Percentiles rank a stretch among this genome's conserved stretches.
Conservation (phyloP, 2,113 vertebrate species). For the Ictalurus punctatus region DNA sequence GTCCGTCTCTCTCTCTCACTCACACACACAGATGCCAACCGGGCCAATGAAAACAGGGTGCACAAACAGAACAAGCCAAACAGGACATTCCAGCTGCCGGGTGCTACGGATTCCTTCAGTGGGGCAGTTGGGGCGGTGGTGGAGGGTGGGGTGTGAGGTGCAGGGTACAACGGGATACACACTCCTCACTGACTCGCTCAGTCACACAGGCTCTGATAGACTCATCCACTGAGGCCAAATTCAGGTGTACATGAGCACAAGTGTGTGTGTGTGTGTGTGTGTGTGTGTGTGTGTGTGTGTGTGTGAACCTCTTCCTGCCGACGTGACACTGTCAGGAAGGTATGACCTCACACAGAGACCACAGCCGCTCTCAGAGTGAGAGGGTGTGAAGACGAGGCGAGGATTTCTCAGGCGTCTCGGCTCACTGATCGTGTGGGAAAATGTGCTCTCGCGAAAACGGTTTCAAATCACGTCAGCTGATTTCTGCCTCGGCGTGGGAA, state of each 20-base stretch:
- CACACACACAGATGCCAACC: slow-evolving; percentile 51
- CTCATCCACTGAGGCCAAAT: background rate
- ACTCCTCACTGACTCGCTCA: slow-evolving; percentile 19
- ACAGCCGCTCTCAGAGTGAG: slow-evolving; percentile 19
- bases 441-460: background rate
- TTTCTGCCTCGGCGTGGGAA: background rate
- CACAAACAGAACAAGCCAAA: slow-evolving; percentile 75
- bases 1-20: background rate
- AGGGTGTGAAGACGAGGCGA: slow-evolving; percentile 34
- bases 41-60: slow-evolving; percentile 60
- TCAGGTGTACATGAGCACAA: slow-evolving; percentile 1
- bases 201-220: background rate
- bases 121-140: slow-evolving; percentile 64
- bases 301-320: slow-evolving; percentile 24
- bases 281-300: slow-evolving; percentile 19
- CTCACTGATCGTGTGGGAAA: slow-evolving; percentile 18
- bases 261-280: background rate
- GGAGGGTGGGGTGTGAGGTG: background rate
- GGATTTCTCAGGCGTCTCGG: slow-evolving; percentile 7
- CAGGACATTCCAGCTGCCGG: slow-evolving; percentile 82
- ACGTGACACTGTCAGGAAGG: slow-evolving; percentile 33
- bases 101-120: slow-evolving; percentile 76
- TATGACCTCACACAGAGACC: slow-evolving; percentile 34
- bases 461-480: slow-evolving; percentile 25
- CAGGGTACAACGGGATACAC: background rate